Conservation (phyloP, 2,888 invertebrate species). For the Platerodrilus igneus region DNA sequence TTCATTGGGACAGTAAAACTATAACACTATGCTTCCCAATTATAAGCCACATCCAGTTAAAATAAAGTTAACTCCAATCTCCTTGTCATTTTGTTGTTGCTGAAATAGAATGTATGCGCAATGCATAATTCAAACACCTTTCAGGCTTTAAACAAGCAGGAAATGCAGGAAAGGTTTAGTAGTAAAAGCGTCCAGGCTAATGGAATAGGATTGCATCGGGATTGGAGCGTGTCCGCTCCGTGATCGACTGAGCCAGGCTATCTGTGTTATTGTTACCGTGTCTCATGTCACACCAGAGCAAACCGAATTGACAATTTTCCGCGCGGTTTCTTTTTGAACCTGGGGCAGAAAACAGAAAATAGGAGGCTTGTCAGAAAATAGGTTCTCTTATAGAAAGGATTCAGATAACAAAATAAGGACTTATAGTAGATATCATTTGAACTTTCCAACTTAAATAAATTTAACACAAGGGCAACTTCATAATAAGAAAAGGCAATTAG, state of each 20-base stretch:
- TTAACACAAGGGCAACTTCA: not conserved
- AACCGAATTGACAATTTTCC: slow-evolving; percentile 66
- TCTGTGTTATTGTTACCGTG: slow-evolving; percentile 44
- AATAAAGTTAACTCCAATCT: no score
- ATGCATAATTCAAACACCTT: slow-evolving; percentile 19
- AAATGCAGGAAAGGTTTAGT: slow-evolving; percentile 14
- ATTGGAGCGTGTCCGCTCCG: slow-evolving; percentile 29
- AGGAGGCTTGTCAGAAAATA: slow-evolving; percentile 40
- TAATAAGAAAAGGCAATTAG: slow-evolving; percentile 4
- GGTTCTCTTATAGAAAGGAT: slow-evolving; percentile 35
- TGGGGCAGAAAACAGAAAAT: slow-evolving; percentile 40
- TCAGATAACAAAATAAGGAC: slow-evolving; percentile 44
- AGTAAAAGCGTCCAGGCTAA: slow-evolving; percentile 26
- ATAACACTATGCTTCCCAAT: no score
- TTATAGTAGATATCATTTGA: slow-evolving; percentile 41
- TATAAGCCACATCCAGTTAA: no score
- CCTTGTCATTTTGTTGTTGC: no score
- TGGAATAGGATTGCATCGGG: slow-evolving; percentile 31
- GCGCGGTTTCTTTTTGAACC: slow-evolving; percentile 60
- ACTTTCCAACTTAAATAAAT: slow-evolving; percentile 15
- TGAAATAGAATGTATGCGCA: slow-evolving; percentile 1
- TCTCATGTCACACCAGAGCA: slow-evolving; percentile 40
- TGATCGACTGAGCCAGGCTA: slow-evolving; percentile 31
- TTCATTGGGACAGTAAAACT: no score
- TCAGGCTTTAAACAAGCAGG: slow-evolving; percentile 11